phyloP scores from a whole-genome alignment of 2,888 invertebrate genomes.

The Philopedon plagiatum region DNA sequence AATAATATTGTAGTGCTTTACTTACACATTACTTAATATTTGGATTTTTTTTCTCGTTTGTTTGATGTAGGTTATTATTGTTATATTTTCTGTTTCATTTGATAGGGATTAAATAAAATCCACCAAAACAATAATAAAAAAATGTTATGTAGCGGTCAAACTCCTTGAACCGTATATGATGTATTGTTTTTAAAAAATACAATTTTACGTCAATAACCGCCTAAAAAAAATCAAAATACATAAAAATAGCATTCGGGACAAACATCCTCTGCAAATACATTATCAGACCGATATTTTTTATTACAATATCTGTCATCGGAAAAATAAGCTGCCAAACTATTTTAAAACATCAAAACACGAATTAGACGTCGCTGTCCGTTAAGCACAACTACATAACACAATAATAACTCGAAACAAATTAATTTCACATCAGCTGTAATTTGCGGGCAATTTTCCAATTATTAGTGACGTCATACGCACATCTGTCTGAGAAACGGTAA shows the following conservation, averaged over 20 bases:
- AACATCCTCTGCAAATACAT: conserved; percentile 5
- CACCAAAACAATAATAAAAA: too few relatives aligned
- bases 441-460: conserved; percentile 15
- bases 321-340: conserved; percentile 4
- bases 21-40: too few relatives aligned
- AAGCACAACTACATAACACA: not conserved
- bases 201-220: not conserved
- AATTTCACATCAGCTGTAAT: not conserved
- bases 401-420: not conserved
- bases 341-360: not conserved
- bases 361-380: not conserved
- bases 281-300: not conserved
- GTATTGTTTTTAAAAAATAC: not conserved
- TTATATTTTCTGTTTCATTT: too few relatives aligned
- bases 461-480: not conserved
- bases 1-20: too few relatives aligned
- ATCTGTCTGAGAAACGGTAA: not conserved
- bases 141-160: not conserved
- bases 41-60: too few relatives aligned
- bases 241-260: conserved; percentile 7
- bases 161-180: not conserved
- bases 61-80: too few relatives aligned
- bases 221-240: not conserved
- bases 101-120: too few relatives aligned
- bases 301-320: conserved; percentile 8